Percentiles rank a stretch among this genome's conserved stretches.
phyloP scores from a whole-genome alignment of 2,113 vertebrate genomes.

The Spermophilus dauricus region DNA sequence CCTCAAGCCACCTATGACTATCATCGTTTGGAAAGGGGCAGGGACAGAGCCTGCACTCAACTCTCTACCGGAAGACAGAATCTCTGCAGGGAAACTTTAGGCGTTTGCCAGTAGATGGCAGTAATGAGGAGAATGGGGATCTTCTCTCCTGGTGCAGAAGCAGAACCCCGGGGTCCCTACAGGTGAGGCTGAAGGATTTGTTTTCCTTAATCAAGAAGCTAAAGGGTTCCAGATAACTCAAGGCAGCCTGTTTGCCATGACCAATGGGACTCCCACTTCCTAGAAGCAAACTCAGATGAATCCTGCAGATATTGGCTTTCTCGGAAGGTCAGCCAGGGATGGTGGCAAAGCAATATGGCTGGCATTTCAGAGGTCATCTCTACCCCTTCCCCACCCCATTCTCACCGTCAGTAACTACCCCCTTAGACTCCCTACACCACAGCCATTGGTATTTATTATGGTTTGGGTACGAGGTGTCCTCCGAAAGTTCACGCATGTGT shows the following conservation, averaged over 20 bases:
- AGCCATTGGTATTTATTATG: too few species aligned
- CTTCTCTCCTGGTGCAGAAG: fast-evolving
- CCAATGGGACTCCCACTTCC: background rate
- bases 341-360: fast-evolving
- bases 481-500: too few species aligned
- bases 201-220: background rate
- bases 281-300: background rate
- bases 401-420: background rate
- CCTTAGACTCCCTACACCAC: background rate
- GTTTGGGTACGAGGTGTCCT: too few species aligned
- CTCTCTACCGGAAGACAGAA: background rate
- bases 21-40: too few species aligned
- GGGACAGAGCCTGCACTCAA: too few species aligned
- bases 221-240: background rate
- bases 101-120: background rate
- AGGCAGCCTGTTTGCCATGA: background rate
- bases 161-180: background rate
- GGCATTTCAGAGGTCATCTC: background rate
- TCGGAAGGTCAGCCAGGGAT: background rate
- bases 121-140: background rate
- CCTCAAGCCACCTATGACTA: too few species aligned
- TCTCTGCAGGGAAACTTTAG: background rate
- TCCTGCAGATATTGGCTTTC: background rate
- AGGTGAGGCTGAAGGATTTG: background rate
- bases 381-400: fast-evolving